Conservation (phyloP, 2,888 invertebrate genomes). For the Tetanocera ferruginea region DNA sequence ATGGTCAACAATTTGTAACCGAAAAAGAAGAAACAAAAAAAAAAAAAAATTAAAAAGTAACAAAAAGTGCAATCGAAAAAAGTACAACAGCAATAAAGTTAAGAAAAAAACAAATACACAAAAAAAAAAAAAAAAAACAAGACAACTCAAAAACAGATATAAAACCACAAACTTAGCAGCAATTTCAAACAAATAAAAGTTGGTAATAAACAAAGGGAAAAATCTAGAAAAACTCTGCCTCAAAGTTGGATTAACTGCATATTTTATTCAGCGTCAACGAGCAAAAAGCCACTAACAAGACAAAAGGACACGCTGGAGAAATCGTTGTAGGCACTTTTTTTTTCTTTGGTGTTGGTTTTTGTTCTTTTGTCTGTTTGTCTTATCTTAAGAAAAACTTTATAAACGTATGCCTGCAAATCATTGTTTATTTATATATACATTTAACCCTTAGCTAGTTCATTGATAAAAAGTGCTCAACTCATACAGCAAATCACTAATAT, state of each 20-base stretch:
- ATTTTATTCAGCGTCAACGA: not conserved
- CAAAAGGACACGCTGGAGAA: not conserved
- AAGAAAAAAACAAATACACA: too few species aligned
- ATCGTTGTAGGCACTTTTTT: not conserved
- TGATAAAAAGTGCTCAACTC: too few species aligned
- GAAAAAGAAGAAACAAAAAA: not conserved
- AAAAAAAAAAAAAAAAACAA: not conserved
- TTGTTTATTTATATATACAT: too few species aligned
- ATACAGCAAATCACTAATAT: too few species aligned
- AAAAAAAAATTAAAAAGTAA: too few species aligned
- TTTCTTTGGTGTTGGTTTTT: not conserved
- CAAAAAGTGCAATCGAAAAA: not conserved
- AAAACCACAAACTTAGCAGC: not conserved
- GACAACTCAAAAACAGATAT: not conserved
- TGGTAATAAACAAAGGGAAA: not conserved
- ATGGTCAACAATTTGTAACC: not conserved
- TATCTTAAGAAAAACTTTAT: too few species aligned
- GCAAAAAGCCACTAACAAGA: not conserved
- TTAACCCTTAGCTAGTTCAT: too few species aligned
- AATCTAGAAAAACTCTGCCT: not conserved
- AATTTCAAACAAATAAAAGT: conserved; percentile 3
- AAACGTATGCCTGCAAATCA: too few species aligned
- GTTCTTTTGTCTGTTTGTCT: not conserved
- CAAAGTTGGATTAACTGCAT: not conserved
- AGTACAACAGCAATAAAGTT: too few species aligned